These are phyloP conservation scores for Podabrus alpinus DNA, from an alignment of 2,888 invertebrate species.

Conservation along the genomic window DNA sequence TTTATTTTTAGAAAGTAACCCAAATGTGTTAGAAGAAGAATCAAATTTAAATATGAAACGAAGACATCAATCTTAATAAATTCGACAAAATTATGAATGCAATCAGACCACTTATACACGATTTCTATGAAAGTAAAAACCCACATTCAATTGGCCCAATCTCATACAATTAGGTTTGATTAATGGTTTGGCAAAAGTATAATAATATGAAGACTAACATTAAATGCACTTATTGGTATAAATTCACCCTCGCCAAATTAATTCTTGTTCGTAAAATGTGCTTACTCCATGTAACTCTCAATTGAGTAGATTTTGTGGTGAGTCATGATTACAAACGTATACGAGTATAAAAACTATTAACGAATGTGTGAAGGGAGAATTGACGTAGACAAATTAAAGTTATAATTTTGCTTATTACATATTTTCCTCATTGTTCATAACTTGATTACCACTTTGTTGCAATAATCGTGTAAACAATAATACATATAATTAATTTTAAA, in stretches of 20 bases:
- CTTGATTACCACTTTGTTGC: neutral
- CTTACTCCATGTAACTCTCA: slow-evolving; percentile 1
- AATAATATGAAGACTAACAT: neutral
- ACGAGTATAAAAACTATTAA: slow-evolving; percentile 1
- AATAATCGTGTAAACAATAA: neutral
- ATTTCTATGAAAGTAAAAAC: neutral
- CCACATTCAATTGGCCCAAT: neutral
- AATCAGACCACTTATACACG: neutral
- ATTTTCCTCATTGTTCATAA: neutral
- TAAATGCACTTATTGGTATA: slow-evolving; percentile 2
- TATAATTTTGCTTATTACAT: slow-evolving; percentile 1
- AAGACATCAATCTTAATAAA: neutral
- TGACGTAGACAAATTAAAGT: slow-evolving; percentile 15
- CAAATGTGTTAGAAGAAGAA: neutral
- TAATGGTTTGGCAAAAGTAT: neutral
- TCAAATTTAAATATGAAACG: neutral
- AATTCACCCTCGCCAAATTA: slow-evolving; percentile 7
- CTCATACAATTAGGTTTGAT: neutral
- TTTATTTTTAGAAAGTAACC: neutral
- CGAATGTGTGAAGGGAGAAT: neutral
- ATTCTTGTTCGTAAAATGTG: slow-evolving; percentile 7
- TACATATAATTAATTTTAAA: neutral
- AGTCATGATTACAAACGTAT: slow-evolving; percentile 8
- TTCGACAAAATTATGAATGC: neutral
- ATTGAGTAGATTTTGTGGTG: slow-evolving; percentile 12